These are phyloP conservation scores for Idaea biselata DNA, from an alignment of 2,888 invertebrate genomes.

Conservation along the genomic window DNA sequence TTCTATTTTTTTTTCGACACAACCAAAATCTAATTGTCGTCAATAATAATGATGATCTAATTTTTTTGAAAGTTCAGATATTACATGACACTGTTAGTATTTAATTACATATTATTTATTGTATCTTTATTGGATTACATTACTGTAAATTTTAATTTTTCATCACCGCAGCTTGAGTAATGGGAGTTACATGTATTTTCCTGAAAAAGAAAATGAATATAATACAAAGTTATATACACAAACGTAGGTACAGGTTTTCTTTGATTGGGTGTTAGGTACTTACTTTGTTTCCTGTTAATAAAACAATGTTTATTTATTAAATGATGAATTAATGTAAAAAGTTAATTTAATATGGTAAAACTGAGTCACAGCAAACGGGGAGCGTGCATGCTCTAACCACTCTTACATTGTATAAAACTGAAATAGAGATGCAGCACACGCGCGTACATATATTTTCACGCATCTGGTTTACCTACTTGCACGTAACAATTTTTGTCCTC, in stretches of 20 bases:
- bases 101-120: slow-evolving; percentile 17
- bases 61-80: slow-evolving; percentile 8
- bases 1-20: slow-evolving; percentile 25
- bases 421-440: too few species aligned
- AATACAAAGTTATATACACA: slow-evolving; percentile 5
- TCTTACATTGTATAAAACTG: too few species aligned
- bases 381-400: too few species aligned
- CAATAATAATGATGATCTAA: slow-evolving; percentile 16
- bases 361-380: too few species aligned
- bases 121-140: slow-evolving; percentile 25
- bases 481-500: too few species aligned
- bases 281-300: not conserved
- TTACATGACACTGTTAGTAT: slow-evolving; percentile 11
- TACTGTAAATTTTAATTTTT: slow-evolving; percentile 27
- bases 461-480: too few species aligned
- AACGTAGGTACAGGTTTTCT: not conserved
- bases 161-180: slow-evolving; percentile 45
- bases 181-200: slow-evolving; percentile 68
- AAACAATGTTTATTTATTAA: not conserved
- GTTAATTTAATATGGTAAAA: too few species aligned
- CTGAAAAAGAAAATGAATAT: slow-evolving; percentile 48
- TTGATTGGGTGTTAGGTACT: not conserved
- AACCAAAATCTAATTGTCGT: slow-evolving; percentile 28
- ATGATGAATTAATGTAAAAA: too few species aligned
- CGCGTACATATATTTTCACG: too few species aligned